Conservation (phyloP, 2,888 invertebrate species). For the Lepidonotus clava region DNA sequence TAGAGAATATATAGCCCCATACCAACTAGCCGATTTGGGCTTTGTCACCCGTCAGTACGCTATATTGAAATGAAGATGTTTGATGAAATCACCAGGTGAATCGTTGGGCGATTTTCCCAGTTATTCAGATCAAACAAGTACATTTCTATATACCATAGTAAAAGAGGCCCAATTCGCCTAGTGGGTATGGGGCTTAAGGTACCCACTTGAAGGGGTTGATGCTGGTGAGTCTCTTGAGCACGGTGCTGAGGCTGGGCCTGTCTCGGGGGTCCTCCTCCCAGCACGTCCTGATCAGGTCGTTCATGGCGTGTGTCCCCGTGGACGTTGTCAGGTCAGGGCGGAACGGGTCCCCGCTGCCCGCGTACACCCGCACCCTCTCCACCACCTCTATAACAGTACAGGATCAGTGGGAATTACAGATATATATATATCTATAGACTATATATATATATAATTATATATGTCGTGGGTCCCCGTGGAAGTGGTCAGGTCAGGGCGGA, state of each 20-base stretch:
- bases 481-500: constrained; percentile 5
- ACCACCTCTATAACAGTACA: neutral
- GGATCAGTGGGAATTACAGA: too few species aligned
- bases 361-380: neutral
- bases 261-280: constrained; percentile 72
- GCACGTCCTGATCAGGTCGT: constrained; percentile 68
- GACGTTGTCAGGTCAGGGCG: neutral
- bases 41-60: too few species aligned
- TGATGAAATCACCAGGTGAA: too few species aligned
- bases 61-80: too few species aligned
- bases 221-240: constrained; percentile 69
- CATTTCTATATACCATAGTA: too few species aligned
- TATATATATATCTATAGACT: neutral
- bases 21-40: too few species aligned
- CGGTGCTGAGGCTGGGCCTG: constrained; percentile 69
- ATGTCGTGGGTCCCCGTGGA: neutral
- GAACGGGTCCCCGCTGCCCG: neutral
- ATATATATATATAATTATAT: neutral
- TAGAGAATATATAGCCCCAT: too few species aligned
- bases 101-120: too few species aligned
- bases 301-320: constrained; percentile 28
- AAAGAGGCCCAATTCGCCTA: too few species aligned
- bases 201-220: constrained; percentile 71
- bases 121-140: too few species aligned
- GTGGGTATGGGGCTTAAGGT: too few species aligned